Evolutionary conservation across 2,888 invertebrate species (phyloP).

Genomic region (Metallyticus violacea): DNA sequence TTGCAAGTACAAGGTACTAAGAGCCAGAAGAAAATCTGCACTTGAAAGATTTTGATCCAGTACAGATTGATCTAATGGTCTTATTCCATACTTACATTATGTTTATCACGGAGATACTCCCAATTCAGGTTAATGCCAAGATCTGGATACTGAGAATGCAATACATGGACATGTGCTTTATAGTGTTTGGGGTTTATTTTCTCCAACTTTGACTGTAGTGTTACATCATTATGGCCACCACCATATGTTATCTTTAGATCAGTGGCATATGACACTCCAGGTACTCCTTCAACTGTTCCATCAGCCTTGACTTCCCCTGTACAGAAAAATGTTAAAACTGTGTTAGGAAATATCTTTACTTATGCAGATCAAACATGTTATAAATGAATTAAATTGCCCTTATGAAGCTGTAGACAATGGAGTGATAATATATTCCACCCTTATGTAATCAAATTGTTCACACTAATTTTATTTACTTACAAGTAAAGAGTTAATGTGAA

Average conservation of each 20-base stretch:
- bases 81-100: constrained; percentile 42
- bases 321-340: background rate
- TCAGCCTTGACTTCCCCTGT: constrained; percentile 46
- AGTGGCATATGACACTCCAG: constrained; percentile 41
- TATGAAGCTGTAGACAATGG: too few species aligned
- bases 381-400: too few species aligned
- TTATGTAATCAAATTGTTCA: too few species aligned
- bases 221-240: constrained; percentile 48
- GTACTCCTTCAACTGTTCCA: constrained; percentile 51
- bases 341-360: background rate
- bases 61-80: background rate
- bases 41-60: too few species aligned
- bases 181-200: constrained; percentile 46
- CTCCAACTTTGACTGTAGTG: constrained; percentile 51
- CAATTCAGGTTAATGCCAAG: constrained; percentile 60
- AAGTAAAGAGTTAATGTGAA: too few species aligned
- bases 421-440: too few species aligned
- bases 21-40: too few species aligned
- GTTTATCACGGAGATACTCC: constrained; percentile 48
- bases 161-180: constrained; percentile 51
- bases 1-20: too few species aligned
- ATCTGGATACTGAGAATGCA: constrained; percentile 59
- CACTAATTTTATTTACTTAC: too few species aligned
- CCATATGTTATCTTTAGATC: constrained; percentile 48
- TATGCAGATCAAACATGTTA: background rate